Evolutionary conservation across 2,797 vertebrate species (phyloP).

Genomic region (Cryptoprocta ferox): DNA sequence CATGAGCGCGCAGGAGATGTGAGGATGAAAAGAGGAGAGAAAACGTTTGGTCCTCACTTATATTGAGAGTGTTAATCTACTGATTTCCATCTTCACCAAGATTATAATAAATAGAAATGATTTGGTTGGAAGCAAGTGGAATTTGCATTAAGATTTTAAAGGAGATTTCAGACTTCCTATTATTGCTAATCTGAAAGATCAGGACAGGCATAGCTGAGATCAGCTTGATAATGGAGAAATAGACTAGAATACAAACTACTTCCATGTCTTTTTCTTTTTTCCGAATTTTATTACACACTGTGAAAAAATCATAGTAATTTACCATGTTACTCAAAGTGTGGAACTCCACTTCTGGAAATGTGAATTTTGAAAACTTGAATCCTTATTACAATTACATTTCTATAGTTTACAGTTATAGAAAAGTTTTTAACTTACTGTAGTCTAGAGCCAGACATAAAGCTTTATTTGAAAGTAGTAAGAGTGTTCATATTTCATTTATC

Average conservation of each 20-base stretch:
- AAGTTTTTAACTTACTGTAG: neutral
- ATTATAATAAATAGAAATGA: neutral
- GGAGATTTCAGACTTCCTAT: neutral
- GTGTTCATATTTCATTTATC: neutral
- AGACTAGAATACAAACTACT: neutral
- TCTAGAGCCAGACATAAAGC: neutral
- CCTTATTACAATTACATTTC: neutral
- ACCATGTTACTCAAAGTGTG: neutral
- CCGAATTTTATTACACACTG: neutral
- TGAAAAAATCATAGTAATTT: neutral
- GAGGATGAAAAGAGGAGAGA: neutral
- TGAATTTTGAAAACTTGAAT: neutral
- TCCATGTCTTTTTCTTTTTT: neutral
- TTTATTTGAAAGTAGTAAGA: neutral
- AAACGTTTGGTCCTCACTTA: neutral
- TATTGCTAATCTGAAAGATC: neutral
- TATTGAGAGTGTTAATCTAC: neutral
- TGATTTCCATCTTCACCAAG: neutral
- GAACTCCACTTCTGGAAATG: neutral
- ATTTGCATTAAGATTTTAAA: neutral
- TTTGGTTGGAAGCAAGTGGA: neutral
- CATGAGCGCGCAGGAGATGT: neutral
- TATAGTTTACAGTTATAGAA: neutral
- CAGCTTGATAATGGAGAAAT: neutral
- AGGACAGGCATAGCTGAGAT: neutral